Conservation (phyloP, 1,140 invertebrate genomes). For the Calycopis cecrops region DNA sequence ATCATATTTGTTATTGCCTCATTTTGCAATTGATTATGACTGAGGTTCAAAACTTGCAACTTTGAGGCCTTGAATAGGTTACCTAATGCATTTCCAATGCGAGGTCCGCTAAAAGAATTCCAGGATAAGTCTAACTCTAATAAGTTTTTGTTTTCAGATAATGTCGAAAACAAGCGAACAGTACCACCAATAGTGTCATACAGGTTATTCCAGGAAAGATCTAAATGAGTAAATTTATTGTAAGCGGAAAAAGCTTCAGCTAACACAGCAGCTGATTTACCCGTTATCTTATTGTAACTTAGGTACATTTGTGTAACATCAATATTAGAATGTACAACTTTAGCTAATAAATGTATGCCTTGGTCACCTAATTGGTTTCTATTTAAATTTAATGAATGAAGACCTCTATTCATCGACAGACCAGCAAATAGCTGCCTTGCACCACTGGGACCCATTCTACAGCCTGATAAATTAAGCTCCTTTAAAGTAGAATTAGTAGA, state of each 20-base stretch:
- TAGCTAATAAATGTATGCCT: slow-evolving; percentile 45
- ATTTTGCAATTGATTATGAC: slow-evolving; percentile 43
- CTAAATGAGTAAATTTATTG: slow-evolving; percentile 56
- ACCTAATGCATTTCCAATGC: slow-evolving; percentile 38
- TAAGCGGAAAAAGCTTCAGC: slow-evolving; percentile 57
- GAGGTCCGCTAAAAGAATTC: slow-evolving; percentile 39
- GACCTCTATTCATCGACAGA: slow-evolving; percentile 38
- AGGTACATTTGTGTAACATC: slow-evolving; percentile 52
- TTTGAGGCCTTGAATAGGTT: slow-evolving; percentile 32
- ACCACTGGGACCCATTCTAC: slow-evolving; percentile 60
- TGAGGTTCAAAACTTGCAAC: slow-evolving; percentile 42
- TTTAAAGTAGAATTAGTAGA: slow-evolving; percentile 50
- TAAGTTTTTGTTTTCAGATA: slow-evolving; percentile 38
- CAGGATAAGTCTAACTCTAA: slow-evolving; percentile 50
- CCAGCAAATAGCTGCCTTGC: slow-evolving; percentile 42
- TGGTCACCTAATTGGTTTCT: slow-evolving; percentile 58
- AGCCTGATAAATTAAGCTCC: slow-evolving; percentile 63
- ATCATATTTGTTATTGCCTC: slow-evolving; percentile 36
- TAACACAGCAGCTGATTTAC: slow-evolving; percentile 43
- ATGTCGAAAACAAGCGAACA: slow-evolving; percentile 27
- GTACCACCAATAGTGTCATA: slow-evolving; percentile 33
- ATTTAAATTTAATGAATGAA: slow-evolving; percentile 54
- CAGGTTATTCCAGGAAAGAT: slow-evolving; percentile 71
- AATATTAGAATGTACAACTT: slow-evolving; percentile 45
- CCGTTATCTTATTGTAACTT: slow-evolving; percentile 61